Evolutionary conservation across 1,140 invertebrate species (phyloP).

Genomic region (Eciton burchellii): DNA sequence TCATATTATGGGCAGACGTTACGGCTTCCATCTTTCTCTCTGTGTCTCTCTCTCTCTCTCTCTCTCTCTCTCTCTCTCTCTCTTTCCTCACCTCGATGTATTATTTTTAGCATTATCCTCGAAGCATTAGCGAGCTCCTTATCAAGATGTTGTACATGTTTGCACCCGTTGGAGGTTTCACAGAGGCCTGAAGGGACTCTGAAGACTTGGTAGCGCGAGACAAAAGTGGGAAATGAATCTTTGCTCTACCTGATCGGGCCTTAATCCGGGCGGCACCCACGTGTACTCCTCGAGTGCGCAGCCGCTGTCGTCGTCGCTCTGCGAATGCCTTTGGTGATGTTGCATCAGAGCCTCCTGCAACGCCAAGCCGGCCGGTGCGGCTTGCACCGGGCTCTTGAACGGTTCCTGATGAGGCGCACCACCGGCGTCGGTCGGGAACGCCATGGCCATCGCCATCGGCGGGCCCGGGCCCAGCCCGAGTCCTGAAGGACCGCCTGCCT

Average conservation of each 20-base stretch:
- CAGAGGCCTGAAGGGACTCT: no score
- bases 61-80: not conserved
- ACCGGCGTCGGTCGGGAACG: slow-evolving; percentile 77
- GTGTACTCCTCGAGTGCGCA: slow-evolving; percentile 99
- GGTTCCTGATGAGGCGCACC: slow-evolving; percentile 80
- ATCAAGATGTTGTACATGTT: not conserved
- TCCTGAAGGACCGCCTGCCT: slow-evolving; percentile 75
- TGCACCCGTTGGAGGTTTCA: no score
- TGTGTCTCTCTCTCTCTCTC: not conserved
- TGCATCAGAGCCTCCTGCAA: slow-evolving; percentile 84
- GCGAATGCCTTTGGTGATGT: slow-evolving; percentile 94
- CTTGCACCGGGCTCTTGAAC: slow-evolving; percentile 82
- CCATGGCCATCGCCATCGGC: slow-evolving; percentile 83
- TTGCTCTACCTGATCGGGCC: slow-evolving; percentile 95
- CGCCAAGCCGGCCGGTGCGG: slow-evolving; percentile 75
- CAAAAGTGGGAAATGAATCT: slow-evolving; percentile 10
- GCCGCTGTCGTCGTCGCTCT: slow-evolving; percentile 98
- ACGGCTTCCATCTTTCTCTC: not conserved
- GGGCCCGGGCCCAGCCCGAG: slow-evolving; percentile 79
- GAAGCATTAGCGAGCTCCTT: no score
- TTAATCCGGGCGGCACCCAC: slow-evolving; percentile 97
- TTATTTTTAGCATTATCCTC: slow-evolving; percentile 16
- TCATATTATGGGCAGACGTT: slow-evolving; percentile 22
- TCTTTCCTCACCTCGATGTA: not conserved
- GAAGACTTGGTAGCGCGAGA: not conserved